Evolutionary conservation across 37 sponge, comb jelly and placozoan genomes (phyloP), one percentile per base, ranked within the genome.

Genomic region (Cliona cf. orientalis): DNA sequence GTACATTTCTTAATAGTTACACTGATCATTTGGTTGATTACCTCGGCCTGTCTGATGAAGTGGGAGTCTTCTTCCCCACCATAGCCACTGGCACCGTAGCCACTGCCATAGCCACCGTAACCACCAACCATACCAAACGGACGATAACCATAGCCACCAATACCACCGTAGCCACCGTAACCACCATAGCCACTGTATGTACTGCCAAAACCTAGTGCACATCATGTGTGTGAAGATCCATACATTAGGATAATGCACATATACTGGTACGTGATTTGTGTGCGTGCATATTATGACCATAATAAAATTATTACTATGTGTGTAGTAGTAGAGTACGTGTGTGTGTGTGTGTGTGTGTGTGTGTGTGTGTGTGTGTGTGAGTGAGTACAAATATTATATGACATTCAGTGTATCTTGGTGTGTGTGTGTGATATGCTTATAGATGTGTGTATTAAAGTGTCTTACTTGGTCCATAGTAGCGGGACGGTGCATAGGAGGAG

Each of bases 11-110:
- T 17, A 49, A 17, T 17, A 49, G 14, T 19, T 49, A 19, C 17
- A 49, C 11, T 49, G 55, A 19, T 11, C 55, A 12, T 46, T 12
- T 57, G 37, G 34, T n/a, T n/a, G 14, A 61, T 71, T 14, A 89
- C 89, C 83, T 91, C 92, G 2, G 92, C 92, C 42, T 82, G 79
- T 32, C 88, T 42, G 31, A 87, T 43, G 36, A 91, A 72, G 22
- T 64, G 72, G 2, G 70, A 67, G 43, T 60, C 80, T 11, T 78
- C 87, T 23, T 12, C 62, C 49, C 64, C 59, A 34, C 49, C 35
- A 11, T 28, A n/a, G 22, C 78, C 71, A 40, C 45, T 34, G 2
- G 7, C 25, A 0, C 73, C 72, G 0, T 17, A 53, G 9, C 59
- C 58, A 22, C 81, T 38, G 0, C 71, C 64, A 65, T 81, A 80